Evolutionary conservation across 2,888 invertebrate species (phyloP).

Genomic region (Drosophila picticornis): DNA sequence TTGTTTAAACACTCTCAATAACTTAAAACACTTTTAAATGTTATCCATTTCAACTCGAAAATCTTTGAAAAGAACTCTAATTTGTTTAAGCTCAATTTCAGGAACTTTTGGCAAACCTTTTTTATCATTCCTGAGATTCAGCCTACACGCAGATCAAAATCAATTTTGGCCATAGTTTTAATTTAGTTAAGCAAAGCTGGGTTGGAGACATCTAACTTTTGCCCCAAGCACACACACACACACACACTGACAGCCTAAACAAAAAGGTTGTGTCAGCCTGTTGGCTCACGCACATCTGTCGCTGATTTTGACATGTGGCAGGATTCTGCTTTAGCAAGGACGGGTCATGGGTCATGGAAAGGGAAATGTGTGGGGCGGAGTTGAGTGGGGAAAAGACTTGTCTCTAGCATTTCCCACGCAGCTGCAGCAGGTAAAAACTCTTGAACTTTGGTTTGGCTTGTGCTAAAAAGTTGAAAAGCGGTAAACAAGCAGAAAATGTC

Average conservation of each 20-base stretch:
- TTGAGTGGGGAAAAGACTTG: conserved; percentile 7
- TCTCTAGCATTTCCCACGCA: conserved; percentile 31
- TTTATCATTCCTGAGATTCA: conserved; percentile 1
- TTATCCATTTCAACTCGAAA: not conserved
- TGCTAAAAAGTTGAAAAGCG: conserved; percentile 68
- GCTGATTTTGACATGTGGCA: conserved; percentile 67
- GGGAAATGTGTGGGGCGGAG: not conserved
- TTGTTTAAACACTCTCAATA: not conserved
- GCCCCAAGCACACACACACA: conserved; percentile 26
- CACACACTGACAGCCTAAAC: conserved; percentile 9
- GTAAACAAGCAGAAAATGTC: conserved; percentile 79
- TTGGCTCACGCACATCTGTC: conserved; percentile 51
- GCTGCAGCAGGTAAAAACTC: conserved; percentile 26
- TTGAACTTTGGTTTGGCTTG: conserved; percentile 38
- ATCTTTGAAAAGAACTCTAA: conserved; percentile 9
- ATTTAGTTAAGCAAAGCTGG: conserved; percentile 59
- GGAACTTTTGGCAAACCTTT: conserved; percentile 28
- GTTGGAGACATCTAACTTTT: conserved; percentile 53
- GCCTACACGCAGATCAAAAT: conserved; percentile 28
- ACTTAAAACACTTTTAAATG: not conserved
- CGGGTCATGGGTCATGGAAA: not conserved
- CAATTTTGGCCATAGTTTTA: conserved; percentile 60
- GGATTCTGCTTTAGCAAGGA: not conserved
- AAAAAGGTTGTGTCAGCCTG: conserved; percentile 33
- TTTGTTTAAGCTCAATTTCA: conserved; percentile 35